These are phyloP conservation scores for Dasyornis broadbenti DNA, from an alignment of 2,113 vertebrate species.

Conservation along the genomic window DNA sequence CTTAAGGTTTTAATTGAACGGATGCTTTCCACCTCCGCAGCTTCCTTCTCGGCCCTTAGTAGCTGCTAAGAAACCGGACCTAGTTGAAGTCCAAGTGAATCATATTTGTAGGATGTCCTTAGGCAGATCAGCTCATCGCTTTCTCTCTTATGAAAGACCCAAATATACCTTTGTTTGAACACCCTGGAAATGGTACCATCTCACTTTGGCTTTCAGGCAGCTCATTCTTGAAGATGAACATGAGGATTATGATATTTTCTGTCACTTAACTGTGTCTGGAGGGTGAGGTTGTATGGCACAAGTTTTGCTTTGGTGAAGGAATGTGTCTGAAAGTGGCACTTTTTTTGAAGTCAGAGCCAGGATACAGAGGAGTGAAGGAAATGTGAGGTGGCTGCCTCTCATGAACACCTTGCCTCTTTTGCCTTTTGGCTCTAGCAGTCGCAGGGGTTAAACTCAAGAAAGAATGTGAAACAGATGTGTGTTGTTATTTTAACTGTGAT, in stretches of 20 bases:
- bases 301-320: not conserved
- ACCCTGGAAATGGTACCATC: not conserved
- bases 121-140: not conserved
- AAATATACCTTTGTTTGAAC: not conserved
- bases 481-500: not conserved
- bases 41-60: not conserved
- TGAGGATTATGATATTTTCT: not conserved
- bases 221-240: not conserved
- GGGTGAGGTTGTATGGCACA: not conserved
- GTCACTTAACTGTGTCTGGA: not conserved
- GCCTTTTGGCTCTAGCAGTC: not conserved
- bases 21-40: not conserved
- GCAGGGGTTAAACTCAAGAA: not conserved
- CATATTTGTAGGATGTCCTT: not conserved
- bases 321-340: not conserved
- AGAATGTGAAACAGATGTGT: not conserved
- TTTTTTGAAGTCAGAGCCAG: not conserved
- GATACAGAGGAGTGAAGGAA: not conserved
- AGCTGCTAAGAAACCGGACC: not conserved
- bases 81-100: not conserved
- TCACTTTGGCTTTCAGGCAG: not conserved
- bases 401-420: not conserved
- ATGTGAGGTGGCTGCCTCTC: not conserved
- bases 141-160: not conserved
- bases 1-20: not conserved